phyloP scores from a whole-genome alignment of 2,888 invertebrate species.

The Leucophora obtusa region DNA sequence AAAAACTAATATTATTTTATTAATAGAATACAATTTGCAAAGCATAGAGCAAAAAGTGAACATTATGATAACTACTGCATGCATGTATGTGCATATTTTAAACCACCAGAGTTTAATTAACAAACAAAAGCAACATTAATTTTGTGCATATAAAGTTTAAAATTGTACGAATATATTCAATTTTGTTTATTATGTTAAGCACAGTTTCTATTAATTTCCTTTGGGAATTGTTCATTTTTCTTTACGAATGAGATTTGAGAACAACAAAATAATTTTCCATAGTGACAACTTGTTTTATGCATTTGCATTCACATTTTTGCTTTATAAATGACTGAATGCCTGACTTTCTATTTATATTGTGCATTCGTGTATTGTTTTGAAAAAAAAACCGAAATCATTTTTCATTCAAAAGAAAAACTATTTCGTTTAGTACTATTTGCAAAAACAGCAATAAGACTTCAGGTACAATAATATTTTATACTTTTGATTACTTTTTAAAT shows the following conservation, averaged over 20 bases:
- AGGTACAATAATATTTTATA: not conserved
- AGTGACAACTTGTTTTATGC: slow-evolving; percentile 6
- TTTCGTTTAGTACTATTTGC: not conserved
- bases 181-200: slow-evolving; percentile 9
- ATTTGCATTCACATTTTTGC: not conserved
- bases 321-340: too few relatives aligned
- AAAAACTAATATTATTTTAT: not conserved
- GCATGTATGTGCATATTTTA: not conserved
- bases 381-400: not conserved
- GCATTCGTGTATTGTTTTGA: too few relatives aligned
- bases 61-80: not conserved
- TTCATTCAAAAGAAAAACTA: not conserved
- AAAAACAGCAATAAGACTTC: not conserved
- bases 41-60: not conserved
- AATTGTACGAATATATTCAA: slow-evolving; percentile 4
- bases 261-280: slow-evolving; percentile 9
- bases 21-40: not conserved
- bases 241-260: not conserved
- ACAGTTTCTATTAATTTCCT: slow-evolving; percentile 35
- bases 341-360: too few relatives aligned
- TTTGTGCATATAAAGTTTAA: slow-evolving; percentile 5
- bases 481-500: slow-evolving; percentile 2
- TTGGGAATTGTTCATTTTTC: slow-evolving; percentile 33
- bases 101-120: slow-evolving; percentile 24
- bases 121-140: not conserved